These are phyloP conservation scores for Poeciliopsis turrubarensis DNA, from an alignment of 2,113 vertebrate species.

Conservation along the genomic window DNA sequence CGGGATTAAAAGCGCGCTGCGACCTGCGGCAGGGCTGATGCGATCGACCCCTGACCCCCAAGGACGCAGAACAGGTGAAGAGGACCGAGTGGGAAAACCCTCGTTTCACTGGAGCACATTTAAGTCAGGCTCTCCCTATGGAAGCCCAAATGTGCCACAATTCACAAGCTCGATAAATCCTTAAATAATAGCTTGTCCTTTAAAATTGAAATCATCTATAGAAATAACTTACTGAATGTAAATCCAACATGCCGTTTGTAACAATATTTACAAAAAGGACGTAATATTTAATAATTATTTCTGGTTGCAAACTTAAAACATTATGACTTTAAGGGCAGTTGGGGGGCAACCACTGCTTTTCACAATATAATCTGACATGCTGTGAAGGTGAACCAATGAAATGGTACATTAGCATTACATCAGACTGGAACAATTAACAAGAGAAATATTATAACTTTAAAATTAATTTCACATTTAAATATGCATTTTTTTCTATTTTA, in stretches of 20 bases:
- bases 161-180: background rate
- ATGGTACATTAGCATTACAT: background rate
- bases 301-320: background rate
- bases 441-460: background rate
- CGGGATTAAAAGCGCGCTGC: no score
- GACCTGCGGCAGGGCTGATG: background rate
- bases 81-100: background rate
- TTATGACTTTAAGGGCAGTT: background rate
- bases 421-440: background rate
- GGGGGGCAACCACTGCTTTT: background rate
- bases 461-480: background rate
- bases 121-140: background rate
- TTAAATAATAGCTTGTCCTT: background rate
- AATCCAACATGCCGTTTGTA: background rate
- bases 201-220: background rate
- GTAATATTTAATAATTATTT: background rate
- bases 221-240: background rate
- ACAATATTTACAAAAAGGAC: background rate
- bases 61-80: background rate
- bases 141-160: background rate
- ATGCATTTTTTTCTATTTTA: background rate
- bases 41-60: background rate
- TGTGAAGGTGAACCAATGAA: background rate
- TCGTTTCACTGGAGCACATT: background rate
- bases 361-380: background rate